Conservation (phyloP, 2,113 vertebrate species). For the Lathamus discolor region DNA sequence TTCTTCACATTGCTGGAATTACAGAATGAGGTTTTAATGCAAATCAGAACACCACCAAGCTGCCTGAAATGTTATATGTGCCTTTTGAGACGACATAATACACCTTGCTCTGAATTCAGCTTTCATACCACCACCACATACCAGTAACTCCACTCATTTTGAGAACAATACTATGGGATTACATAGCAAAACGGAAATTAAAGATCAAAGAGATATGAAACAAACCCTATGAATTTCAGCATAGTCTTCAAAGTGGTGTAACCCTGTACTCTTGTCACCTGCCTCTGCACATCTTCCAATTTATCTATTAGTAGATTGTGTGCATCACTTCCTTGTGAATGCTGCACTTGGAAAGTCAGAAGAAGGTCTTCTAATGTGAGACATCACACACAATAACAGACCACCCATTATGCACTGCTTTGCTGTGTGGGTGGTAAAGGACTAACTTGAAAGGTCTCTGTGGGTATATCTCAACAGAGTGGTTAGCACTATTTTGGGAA, state of each 20-base stretch:
- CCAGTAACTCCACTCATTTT: background rate
- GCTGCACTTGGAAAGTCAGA: background rate
- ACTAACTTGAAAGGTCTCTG: background rate
- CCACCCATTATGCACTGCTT: background rate
- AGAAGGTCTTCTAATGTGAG: background rate
- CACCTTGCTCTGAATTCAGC: background rate
- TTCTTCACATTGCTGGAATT: background rate
- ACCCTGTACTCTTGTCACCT: background rate
- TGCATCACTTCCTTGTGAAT: accelerated
- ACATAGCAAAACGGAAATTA: background rate
- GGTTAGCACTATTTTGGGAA: background rate
- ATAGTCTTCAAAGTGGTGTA: background rate
- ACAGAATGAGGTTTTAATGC: background rate
- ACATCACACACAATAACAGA: background rate
- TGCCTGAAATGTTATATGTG: background rate
- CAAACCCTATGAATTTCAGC: background rate
- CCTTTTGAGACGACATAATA: background rate
- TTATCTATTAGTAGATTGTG: background rate
- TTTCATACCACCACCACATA: background rate
- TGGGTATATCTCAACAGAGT: background rate
- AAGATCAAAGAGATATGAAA: conserved; percentile 3
- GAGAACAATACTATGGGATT: background rate
- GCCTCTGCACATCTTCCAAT: background rate
- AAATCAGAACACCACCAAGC: background rate
- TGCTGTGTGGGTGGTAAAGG: background rate